phyloP scores from a whole-genome alignment of 2,888 invertebrate genomes.

The Microdon myrmicae region DNA sequence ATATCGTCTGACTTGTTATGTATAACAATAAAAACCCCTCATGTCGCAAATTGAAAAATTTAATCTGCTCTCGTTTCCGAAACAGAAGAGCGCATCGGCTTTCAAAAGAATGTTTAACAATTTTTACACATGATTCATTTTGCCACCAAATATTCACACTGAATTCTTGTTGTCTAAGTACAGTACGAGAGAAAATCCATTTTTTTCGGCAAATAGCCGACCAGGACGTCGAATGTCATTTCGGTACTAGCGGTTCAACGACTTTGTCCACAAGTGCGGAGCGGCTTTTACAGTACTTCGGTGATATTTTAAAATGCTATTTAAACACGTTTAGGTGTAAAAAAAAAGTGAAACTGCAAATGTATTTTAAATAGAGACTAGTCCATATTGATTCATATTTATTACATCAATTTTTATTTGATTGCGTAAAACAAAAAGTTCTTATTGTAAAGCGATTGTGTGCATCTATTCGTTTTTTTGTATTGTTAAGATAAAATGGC shows the following conservation, averaged over 20 bases:
- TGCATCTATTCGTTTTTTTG: constrained; percentile 24
- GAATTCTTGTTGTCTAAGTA: too few species aligned
- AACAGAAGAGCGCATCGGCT: too few species aligned
- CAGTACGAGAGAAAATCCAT: too few species aligned
- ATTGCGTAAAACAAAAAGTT: constrained; percentile 36
- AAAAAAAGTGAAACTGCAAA: constrained; percentile 27
- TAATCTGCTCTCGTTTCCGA: too few species aligned
- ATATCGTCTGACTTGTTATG: too few species aligned
- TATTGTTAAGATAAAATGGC: constrained; percentile 50
- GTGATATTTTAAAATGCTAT: constrained; percentile 34
- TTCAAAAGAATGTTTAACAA: too few species aligned
- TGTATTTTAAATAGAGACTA: constrained; percentile 14
- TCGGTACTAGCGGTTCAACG: constrained; percentile 41
- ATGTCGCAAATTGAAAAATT: too few species aligned
- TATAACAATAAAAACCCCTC: too few species aligned
- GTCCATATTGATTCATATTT: neutral
- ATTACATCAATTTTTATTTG: constrained; percentile 13
- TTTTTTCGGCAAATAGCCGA: too few species aligned
- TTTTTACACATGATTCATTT: too few species aligned
- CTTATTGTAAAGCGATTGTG: constrained; percentile 12
- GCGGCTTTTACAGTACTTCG: constrained; percentile 10
- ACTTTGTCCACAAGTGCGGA: constrained; percentile 42
- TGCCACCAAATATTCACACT: too few species aligned
- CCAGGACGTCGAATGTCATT: constrained; percentile 24
- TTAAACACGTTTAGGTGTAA: constrained; percentile 18